phyloP scores from a whole-genome alignment of 2,113 vertebrate genomes.

The Eulemur macaco region DNA sequence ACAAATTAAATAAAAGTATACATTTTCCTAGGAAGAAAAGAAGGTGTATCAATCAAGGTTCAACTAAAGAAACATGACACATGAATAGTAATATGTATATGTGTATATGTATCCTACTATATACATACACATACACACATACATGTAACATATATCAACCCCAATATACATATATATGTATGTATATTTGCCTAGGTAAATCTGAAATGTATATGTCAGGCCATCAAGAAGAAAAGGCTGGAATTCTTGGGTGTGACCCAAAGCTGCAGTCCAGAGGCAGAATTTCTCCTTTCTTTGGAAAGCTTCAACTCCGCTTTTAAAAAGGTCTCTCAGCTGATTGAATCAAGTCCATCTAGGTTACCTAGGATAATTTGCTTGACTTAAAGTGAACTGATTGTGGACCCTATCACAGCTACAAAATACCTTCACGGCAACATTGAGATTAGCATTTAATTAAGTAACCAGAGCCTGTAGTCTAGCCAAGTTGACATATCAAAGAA shows the following conservation, averaged over 20 bases:
- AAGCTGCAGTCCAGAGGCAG: background rate
- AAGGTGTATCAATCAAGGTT: background rate
- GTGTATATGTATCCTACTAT: background rate
- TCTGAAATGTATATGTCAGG: background rate
- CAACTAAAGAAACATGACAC: background rate
- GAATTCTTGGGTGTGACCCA: background rate
- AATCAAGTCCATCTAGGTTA: background rate
- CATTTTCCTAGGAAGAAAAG: background rate
- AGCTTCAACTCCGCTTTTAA: background rate
- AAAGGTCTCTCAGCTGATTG: background rate
- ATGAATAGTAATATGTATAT: too few species aligned
- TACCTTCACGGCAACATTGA: background rate
- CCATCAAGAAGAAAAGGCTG: background rate
- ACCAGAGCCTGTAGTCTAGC: background rate
- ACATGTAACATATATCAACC: background rate
- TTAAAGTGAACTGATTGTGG: background rate
- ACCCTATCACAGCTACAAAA: background rate
- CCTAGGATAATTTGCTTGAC: background rate
- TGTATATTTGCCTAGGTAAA: background rate
- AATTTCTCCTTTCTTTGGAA: background rate
- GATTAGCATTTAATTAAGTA: conserved; percentile 4
- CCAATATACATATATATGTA: background rate
- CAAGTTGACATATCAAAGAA: background rate
- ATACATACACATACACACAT: background rate
- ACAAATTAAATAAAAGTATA: background rate